Conservation (phyloP, 2,797 vertebrate genomes). For the Epinephelus malabaricus region DNA sequence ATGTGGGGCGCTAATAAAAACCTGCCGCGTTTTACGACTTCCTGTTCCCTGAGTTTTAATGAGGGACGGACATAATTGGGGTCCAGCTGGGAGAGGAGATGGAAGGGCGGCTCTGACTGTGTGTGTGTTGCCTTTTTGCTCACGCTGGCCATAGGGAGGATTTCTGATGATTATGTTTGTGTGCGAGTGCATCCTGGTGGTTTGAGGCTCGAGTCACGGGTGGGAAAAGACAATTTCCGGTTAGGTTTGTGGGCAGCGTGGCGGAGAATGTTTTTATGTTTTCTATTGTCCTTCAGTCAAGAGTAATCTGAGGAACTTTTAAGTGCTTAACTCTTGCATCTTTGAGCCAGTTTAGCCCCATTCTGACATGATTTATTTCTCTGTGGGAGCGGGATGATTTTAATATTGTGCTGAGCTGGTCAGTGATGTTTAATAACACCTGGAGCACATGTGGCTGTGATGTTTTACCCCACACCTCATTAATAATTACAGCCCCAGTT, state of each 20-base stretch:
- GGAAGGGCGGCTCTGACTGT: conserved; percentile 3
- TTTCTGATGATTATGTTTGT: not conserved
- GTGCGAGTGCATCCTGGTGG: not conserved
- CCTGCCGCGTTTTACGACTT: conserved; percentile 57
- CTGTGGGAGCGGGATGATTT: not conserved
- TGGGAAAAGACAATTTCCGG: not conserved
- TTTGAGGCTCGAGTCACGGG: not conserved
- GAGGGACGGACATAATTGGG: conserved; percentile 59
- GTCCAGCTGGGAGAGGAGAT: conserved; percentile 50
- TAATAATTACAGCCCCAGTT: not conserved
- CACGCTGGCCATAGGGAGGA: not conserved
- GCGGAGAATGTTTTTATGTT: too few species aligned
- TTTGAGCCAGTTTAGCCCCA: not conserved
- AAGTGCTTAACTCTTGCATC: not conserved
- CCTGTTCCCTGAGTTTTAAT: conserved; percentile 66
- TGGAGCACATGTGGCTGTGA: not conserved
- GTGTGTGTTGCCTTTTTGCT: conserved; percentile 1
- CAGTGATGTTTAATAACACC: not conserved
- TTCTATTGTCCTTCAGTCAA: not conserved
- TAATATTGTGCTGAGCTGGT: not conserved
- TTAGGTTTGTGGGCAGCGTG: too few species aligned
- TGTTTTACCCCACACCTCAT: not conserved
- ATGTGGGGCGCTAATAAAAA: conserved; percentile 67
- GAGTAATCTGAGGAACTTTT: not conserved
- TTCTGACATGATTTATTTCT: not conserved